Evolutionary conservation across 1,140 invertebrate species (phyloP), one percentile per base, ranked within the genome.

Genomic region (Aphaenogaster ashmeadi): DNA sequence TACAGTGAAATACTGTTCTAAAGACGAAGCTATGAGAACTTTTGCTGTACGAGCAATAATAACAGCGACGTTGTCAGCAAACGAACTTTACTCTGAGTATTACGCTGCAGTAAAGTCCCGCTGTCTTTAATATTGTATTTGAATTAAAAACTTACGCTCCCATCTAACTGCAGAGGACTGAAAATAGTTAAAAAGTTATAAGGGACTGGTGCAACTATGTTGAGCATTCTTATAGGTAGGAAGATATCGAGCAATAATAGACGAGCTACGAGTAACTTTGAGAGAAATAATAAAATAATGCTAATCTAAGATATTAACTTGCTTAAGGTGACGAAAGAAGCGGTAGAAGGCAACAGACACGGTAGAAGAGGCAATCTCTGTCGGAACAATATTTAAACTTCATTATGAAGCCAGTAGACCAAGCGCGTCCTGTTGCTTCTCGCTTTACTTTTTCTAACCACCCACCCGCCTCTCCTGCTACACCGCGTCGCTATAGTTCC

Each of bases 301-400:
- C 86, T 66, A 79, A 60, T 72, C 52, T 66, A 11, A 38, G 84
- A 86, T 86, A 86, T 86, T 86, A 86, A 81, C 11, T 79, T 84
- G 54, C 66, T 64, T 54, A 60, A 27, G 36, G 56, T 41, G 80
- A 84, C 69, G 80, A 84, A 75, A 84, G 69, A 84, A 84, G 66
- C 80, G 69, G 67, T 58, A 74, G 67, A 83, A 83, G 80, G 69
- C 80, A 74, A 60, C 80, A 58, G 80, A 83, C 80, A 60, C 67
- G 80, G 60, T 50, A 62, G 80, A 89, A 62, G 69, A 85, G 58
- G 77, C 67, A 71, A 67, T 84, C 86, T 87, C 86, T 83, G 75
- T 78, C 80, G 86, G 71, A 80, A 89, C 89, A 85, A 89, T 90
- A 90, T 90, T 90, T 90, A 89, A 87, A 90, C 88, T 89, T 67